Evolutionary conservation across 2,888 invertebrate species (phyloP).

Genomic region (Nemurella pictetii): DNA sequence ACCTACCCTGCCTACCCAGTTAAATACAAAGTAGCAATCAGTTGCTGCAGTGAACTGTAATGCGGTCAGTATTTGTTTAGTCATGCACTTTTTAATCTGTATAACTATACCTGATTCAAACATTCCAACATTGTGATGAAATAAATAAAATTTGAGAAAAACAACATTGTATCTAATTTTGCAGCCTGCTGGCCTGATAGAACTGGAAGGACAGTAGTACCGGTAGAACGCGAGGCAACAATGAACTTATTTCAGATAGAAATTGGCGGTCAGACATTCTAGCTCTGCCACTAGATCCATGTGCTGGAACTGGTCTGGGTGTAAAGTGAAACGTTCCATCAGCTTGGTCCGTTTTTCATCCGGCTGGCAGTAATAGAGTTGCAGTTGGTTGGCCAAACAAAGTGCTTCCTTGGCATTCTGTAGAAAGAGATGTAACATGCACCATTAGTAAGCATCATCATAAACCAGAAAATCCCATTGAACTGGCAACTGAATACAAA

Average conservation of each 20-base stretch:
- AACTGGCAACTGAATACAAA: too few relatives aligned
- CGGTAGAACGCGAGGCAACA: too few relatives aligned
- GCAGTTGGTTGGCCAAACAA: conserved; percentile 82
- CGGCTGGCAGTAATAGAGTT: conserved; percentile 76
- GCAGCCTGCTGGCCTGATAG: not conserved
- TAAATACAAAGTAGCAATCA: too few relatives aligned
- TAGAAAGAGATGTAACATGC: conserved; percentile 30
- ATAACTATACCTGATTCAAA: not conserved
- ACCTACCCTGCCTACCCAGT: too few relatives aligned
- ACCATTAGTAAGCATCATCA: not conserved
- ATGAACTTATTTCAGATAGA: not conserved
- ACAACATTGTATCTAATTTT: not conserved
- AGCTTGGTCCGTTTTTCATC: conserved; percentile 64
- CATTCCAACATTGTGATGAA: not conserved
- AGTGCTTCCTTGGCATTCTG: conserved; percentile 75
- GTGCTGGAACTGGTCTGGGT: conserved; percentile 77
- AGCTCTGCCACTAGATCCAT: conserved; percentile 78
- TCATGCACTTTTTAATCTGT: not conserved
- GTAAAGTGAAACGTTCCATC: conserved; percentile 68
- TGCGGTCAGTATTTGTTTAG: not conserved
- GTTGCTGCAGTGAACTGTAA: too few relatives aligned
- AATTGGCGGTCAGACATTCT: conserved; percentile 52
- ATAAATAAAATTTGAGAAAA: not conserved
- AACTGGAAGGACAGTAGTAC: too few relatives aligned
- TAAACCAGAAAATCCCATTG: not conserved